phyloP scores from a whole-genome alignment of 2,113 vertebrate genomes.

The Solenodon paradoxus region DNA sequence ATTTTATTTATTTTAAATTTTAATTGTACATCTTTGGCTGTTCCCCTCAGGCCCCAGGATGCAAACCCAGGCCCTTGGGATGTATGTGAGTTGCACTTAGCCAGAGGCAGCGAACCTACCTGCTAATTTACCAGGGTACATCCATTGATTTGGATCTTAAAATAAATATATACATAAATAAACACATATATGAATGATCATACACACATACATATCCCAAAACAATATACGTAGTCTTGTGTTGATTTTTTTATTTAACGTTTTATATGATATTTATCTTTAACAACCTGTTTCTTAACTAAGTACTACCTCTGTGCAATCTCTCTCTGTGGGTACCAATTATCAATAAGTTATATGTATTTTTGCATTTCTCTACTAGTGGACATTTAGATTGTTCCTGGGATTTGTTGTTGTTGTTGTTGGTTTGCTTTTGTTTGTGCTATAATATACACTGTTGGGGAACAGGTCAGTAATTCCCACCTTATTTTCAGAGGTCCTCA shows the following conservation, averaged over 20 bases:
- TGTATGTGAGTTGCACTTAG: too few relatives aligned
- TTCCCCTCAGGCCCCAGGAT: too few relatives aligned
- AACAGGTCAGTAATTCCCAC: background rate
- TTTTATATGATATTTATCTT: background rate
- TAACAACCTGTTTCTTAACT: background rate
- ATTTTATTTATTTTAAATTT: too few relatives aligned
- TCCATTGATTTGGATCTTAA: too few relatives aligned
- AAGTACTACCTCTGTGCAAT: background rate
- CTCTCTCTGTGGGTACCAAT: background rate
- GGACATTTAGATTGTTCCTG: too few relatives aligned
- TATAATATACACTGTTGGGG: background rate
- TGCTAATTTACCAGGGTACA: too few relatives aligned
- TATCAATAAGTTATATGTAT: background rate
- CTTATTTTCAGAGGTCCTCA: background rate
- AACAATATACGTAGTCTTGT: background rate
- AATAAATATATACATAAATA: background rate
- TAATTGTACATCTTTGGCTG: too few relatives aligned
- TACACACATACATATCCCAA: background rate
- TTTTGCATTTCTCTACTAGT: background rate
- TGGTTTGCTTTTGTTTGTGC: background rate
- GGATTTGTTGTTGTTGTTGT: background rate
- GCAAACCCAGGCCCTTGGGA: too few relatives aligned
- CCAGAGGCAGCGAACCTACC: too few relatives aligned
- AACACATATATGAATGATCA: background rate
- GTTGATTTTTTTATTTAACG: background rate